Percentiles rank a stretch among this genome's conserved stretches.
Conservation (phyloP, 1,140 invertebrate species). For the Chionoecetes opilio region DNA sequence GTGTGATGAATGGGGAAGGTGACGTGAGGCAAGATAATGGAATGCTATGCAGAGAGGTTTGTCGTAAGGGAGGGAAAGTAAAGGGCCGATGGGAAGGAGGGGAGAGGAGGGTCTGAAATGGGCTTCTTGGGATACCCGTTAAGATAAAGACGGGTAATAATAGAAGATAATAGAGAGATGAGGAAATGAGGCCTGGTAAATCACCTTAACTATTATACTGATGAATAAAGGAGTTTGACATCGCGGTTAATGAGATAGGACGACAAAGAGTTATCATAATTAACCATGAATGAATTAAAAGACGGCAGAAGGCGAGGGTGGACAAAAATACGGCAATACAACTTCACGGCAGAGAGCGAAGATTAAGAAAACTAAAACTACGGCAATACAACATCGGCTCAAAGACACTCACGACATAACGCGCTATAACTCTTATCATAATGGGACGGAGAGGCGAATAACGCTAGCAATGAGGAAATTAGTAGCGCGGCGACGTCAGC, state of each 20-base stretch:
- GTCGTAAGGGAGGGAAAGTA: neutral
- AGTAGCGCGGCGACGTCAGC: neutral
- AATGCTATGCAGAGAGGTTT: slow-evolving; percentile 28
- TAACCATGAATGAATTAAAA: too few relatives aligned
- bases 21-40: neutral
- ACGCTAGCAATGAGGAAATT: neutral
- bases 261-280: neutral
- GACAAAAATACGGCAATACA: too few relatives aligned
- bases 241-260: neutral
- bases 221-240: neutral
- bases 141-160: neutral
- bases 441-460: neutral
- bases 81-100: neutral
- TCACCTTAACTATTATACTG: neutral
- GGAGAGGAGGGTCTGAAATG: neutral
- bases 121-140: neutral
- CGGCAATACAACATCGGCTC: neutral
- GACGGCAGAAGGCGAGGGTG: neutral
- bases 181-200: neutral
- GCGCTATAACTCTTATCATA: neutral
- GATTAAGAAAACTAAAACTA: neutral
- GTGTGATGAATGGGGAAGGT: slow-evolving; percentile 17
- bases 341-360: too few relatives aligned
- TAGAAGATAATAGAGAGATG: slow-evolving; percentile 22
- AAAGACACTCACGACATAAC: neutral